Percentiles rank a stretch among this genome's conserved stretches.
Conservation (phyloP, 2,113 vertebrate genomes). For the Stercorarius parasiticus region DNA sequence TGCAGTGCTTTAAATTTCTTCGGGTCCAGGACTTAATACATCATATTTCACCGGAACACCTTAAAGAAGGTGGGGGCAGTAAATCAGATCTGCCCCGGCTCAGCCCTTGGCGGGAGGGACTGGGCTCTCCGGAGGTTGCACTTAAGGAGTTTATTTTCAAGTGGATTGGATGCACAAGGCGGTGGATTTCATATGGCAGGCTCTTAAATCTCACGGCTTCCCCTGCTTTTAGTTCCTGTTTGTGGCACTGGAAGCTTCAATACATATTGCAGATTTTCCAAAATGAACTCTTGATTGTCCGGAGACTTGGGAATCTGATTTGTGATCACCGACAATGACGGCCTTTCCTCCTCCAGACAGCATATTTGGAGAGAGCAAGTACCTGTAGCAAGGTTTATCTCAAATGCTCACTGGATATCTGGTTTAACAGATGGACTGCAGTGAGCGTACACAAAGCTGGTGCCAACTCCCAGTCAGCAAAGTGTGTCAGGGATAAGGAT, state of each 20-base stretch:
- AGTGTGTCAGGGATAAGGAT: background rate
- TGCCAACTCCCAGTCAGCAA: background rate
- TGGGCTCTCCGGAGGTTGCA: background rate
- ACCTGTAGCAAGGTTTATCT: constrained; percentile 32
- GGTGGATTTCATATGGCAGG: background rate
- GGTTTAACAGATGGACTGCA: constrained; percentile 78
- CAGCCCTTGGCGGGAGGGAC: background rate
- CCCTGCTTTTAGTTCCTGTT: background rate
- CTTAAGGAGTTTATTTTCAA: background rate
- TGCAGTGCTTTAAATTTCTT: background rate
- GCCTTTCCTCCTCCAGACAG: background rate
- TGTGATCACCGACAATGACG: background rate
- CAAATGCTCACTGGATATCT: constrained; percentile 41
- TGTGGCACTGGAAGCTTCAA: background rate
- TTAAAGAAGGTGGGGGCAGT: background rate
- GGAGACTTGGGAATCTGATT: background rate
- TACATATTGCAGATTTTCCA: background rate
- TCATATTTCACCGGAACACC: background rate
- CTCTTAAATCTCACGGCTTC: background rate
- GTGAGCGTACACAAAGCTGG: background rate
- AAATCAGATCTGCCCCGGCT: background rate
- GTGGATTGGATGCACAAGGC: background rate
- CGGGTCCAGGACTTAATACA: background rate
- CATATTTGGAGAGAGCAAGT: background rate
- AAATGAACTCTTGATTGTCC: background rate